A percentile compares a stretch with the other conserved stretches of the same genome.
These are phyloP conservation scores for Asarcornis scutulata DNA, from an alignment of 2,113 vertebrate genomes.

Conservation along the genomic window DNA sequence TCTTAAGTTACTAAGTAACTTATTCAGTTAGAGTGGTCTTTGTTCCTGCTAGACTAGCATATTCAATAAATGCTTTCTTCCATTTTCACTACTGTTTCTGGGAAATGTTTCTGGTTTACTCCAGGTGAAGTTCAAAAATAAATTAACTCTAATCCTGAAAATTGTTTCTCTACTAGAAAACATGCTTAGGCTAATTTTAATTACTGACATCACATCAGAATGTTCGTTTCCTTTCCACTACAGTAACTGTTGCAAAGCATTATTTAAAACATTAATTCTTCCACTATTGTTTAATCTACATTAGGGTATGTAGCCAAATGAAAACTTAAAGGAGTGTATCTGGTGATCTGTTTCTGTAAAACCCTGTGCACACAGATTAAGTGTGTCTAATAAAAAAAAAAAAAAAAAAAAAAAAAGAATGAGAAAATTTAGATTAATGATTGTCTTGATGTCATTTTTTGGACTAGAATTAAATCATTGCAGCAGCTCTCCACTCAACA, in stretches of 20 bases:
- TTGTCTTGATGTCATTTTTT: background rate
- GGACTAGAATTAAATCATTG: background rate
- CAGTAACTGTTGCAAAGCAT: background rate
- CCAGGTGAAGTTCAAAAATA: background rate
- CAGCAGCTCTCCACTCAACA: background rate
- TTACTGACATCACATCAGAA: background rate
- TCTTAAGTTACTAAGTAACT: background rate
- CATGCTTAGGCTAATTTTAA: background rate
- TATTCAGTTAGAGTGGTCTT: background rate
- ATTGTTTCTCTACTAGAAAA: background rate
- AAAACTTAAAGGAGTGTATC: background rate
- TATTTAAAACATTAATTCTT: background rate
- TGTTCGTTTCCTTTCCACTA: background rate
- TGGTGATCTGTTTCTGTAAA: background rate
- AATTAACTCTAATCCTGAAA: background rate
- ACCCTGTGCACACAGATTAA: background rate
- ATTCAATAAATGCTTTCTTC: background rate
- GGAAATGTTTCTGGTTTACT: too few species aligned
- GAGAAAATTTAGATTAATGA: background rate
- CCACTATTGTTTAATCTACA: background rate
- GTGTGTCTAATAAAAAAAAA: background rate
- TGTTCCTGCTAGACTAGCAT: background rate
- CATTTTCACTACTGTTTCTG: background rate
- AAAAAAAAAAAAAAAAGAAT: background rate
- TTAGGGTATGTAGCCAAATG: background rate